Base-by-base conservation (phyloP, 1,140 invertebrate species). In the Reticulitermes speratus region DNA sequence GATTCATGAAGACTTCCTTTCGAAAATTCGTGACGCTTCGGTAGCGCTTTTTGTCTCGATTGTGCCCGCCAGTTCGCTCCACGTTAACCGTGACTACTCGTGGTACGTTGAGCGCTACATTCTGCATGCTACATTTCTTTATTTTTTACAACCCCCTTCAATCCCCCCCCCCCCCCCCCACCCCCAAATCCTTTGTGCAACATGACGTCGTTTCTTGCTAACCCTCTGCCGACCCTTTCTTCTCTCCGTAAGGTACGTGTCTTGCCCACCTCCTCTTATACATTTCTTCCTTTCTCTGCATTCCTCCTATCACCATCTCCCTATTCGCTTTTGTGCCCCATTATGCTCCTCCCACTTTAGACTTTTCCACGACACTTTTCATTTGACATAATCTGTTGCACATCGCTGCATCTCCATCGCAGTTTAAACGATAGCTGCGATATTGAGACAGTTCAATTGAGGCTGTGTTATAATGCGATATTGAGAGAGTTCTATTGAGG, bases 1-100 rank as follows among this genome's bases (percentile, higher is more conserved):
- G 52, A 55, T 21, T 16, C 65, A 75, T 75, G n/a, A 75, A 14
- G 65, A 30, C 65, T 75, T 75, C 5, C 65, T 75, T 75, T 75
- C 65, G 30, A 75, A 25, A 75, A 75, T 75, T 75, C 65, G 65
- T 75, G 65, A 75, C 65, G 65, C 65, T 75, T n/a, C n/a, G 30
- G 25, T 75, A 1, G 9, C 5, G 65, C 38, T 75, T 75, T 30
- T 75, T 30, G n/a, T 75, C n/a, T 30, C 25, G 5, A 12, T 75
- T 30, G 25, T 30, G 7, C 3, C 65, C 65, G n/a, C n/a, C 14
- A 11, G 25, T 75, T 25, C n/a, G n/a, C 65, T 2, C 65, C n/a
- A 30, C 65, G 30, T n/a, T 30, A 75, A 75, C 25, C 65, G 14
- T 75, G 65, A 75, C n/a, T 75, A 25, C n/a, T 30, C 5, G 3